A percentile compares a stretch with the other conserved stretches of the same genome.
Conservation (phyloP, 1,140 invertebrate species). For the Phymorhynchus buccinoides region DNA sequence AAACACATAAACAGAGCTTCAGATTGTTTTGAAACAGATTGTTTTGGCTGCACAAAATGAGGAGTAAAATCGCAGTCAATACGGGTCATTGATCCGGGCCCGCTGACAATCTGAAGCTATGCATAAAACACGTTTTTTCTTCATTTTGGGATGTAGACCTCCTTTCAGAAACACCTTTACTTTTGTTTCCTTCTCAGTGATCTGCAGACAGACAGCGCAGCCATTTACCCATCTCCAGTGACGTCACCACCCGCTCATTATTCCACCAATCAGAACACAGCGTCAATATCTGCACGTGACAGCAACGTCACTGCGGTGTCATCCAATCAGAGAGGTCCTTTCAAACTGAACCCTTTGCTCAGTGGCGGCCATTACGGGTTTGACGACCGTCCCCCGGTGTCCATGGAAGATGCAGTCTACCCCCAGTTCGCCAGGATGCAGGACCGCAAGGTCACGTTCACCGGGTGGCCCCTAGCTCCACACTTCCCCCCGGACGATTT, state of each 20-base stretch:
- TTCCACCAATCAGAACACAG: neutral
- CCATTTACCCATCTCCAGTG: neutral
- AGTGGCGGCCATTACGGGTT: neutral
- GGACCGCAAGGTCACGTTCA: slow-evolving; percentile 10
- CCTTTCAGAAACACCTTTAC: no score
- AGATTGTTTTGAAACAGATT: no score
- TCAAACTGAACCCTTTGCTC: no score
- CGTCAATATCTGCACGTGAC: neutral
- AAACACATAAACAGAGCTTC: no score
- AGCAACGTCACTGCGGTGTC: neutral
- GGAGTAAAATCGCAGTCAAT: no score
- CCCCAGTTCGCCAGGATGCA: slow-evolving; percentile 12
- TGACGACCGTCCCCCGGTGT: slow-evolving; percentile 17
- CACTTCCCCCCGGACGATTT: slow-evolving; percentile 12
- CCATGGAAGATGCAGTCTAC: slow-evolving; percentile 7
- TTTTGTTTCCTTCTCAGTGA: slow-evolving; percentile 9
- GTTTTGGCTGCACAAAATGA: no score
- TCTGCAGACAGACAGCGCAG: slow-evolving; percentile 29
- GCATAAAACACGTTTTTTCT: no score
- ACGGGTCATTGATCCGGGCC: no score
- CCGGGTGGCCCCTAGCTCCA: neutral
- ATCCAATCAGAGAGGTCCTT: neutral
- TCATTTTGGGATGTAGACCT: no score
- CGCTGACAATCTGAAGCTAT: no score
- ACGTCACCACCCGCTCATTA: neutral